Evolutionary conservation across 2,888 invertebrate genomes (phyloP), one percentile per base, ranked within the genome.

Genomic region (Neocrepidodera transversa): DNA sequence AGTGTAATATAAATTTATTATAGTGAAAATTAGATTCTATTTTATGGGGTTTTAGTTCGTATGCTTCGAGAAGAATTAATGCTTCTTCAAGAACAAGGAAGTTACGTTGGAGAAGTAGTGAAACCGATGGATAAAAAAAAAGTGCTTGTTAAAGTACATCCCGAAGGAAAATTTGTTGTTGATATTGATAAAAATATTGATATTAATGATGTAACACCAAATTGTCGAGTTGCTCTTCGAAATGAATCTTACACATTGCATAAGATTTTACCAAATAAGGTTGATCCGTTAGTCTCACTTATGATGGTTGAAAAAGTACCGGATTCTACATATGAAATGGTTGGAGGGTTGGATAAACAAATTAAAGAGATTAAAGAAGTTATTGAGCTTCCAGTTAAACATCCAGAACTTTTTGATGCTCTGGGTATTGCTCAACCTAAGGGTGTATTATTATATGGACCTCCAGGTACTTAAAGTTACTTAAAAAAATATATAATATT

Each of bases 261-360:
- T 79, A 99, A 99, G 83, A 97, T 99, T 69, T 83, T 99, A 17
- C 99, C 99, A 0, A 99, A 98, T 81, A 99, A 99, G 84, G 89
- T 99, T 1, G 99, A 99, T 83, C 99, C 99, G 0, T 83, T 99
- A 58, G 99, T 99, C 0, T 97, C 97, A 0, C 87, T 99, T 62
- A 99, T 99, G 99, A 99, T 99, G 99, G 99, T 99, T 0, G 99
- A 99, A 79, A 99, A 99, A 80, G 99, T 99, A 1, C 99, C 99
- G 0, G 99, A 99, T 80, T 98, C 98, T 0, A 99, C 99, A 0
- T 99, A 99, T 76, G 99, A 99, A 83, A 99, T 99, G 98, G 97
- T 99, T 16, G 99, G 99, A 68, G 99, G 99, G 56, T 83, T 99
- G 64, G 98, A 99, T 78, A 99, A 98, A 77, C 99, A 99, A 82